phyloP scores from a whole-genome alignment of 1,140 invertebrate genomes.

The Aphaenogaster ashmeadi region DNA sequence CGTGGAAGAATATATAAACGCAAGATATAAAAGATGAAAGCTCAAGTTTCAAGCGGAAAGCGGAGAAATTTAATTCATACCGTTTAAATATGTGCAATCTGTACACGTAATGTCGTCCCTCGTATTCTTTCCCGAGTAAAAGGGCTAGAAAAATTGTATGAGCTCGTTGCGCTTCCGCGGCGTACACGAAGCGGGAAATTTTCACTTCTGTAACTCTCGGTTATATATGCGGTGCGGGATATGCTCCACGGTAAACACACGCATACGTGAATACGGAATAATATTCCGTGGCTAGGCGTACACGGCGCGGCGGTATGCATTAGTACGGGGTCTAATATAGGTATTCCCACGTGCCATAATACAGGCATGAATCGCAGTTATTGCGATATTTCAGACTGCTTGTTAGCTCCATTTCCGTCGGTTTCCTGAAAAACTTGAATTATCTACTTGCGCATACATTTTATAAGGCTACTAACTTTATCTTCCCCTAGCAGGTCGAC shows the following conservation, averaged over 20 bases:
- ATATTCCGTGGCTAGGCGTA: slow-evolving; percentile 21
- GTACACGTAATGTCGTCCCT: slow-evolving; percentile 33
- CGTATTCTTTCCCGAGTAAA: slow-evolving; percentile 19
- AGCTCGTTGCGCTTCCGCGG: slow-evolving; percentile 23
- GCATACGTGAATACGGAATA: slow-evolving; percentile 36
- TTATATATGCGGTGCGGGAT: slow-evolving; percentile 45
- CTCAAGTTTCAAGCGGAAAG: slow-evolving; percentile 3
- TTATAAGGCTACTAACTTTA: background rate
- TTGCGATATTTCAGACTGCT: slow-evolving; percentile 50
- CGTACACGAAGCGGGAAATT: slow-evolving; percentile 41
- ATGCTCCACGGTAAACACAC: slow-evolving; percentile 44
- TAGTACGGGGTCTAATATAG: slow-evolving; percentile 46
- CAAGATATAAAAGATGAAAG: slow-evolving; percentile 35
- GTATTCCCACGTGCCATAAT: slow-evolving; percentile 46
- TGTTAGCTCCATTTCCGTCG: slow-evolving; percentile 43
- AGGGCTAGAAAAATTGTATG: slow-evolving; percentile 25
- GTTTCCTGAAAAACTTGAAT: slow-evolving; percentile 20
- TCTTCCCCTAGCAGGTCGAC: background rate
- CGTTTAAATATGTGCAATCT: slow-evolving; percentile 61
- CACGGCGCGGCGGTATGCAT: slow-evolving; percentile 12
- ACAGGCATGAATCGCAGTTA: slow-evolving; percentile 40
- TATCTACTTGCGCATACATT: background rate
- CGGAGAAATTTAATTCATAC: slow-evolving; percentile 43
- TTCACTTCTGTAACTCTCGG: slow-evolving; percentile 57
- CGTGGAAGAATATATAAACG: background rate